Conservation (phyloP, 92 coral and sea anemone species). For the Phymanthus crucifer region DNA sequence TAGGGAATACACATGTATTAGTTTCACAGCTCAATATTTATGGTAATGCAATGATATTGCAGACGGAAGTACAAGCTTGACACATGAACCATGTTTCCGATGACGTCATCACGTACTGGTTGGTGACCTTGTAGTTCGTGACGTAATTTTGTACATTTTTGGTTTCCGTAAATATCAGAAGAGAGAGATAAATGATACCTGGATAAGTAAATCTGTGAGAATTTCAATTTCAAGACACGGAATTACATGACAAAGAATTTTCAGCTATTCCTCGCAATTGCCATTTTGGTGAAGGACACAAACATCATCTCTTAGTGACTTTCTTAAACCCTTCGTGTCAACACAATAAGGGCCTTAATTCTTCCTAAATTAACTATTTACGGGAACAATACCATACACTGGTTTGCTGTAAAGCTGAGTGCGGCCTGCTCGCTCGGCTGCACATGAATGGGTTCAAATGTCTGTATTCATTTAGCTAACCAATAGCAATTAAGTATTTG, state of each 20-base stretch:
- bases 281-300: neutral
- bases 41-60: neutral
- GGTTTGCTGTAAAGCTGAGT: neutral
- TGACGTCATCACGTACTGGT: neutral
- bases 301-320: neutral
- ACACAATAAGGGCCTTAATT: slow-evolving; percentile 1
- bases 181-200: neutral
- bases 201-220: neutral
- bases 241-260: neutral
- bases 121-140: neutral
- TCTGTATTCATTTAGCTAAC: slow-evolving; percentile 38
- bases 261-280: neutral
- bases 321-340: neutral
- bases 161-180: neutral
- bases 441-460: slow-evolving; percentile 59
- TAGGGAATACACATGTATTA: neutral
- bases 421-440: slow-evolving; percentile 30
- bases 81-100: neutral
- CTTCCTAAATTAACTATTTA: slow-evolving; percentile 4
- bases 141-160: neutral
- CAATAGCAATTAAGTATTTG: slow-evolving; percentile 42
- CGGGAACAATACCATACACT: neutral
- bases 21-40: neutral
- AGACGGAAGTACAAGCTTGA: neutral
- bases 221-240: neutral